Conservation (phyloP, 2,113 vertebrate genomes). For the Hystrix brachyura region DNA sequence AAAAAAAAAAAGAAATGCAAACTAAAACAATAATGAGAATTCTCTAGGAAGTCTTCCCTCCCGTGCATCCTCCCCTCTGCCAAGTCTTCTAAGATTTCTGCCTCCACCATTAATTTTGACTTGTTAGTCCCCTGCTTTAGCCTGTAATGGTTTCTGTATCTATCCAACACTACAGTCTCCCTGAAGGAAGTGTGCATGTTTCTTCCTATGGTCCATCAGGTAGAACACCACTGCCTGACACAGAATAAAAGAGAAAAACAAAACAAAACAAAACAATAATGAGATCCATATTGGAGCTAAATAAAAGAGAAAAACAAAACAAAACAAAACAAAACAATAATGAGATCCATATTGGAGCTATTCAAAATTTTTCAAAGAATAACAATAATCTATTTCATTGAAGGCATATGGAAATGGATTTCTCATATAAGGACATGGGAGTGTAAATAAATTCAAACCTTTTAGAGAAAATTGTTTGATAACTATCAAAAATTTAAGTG, state of each 20-base stretch:
- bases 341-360: slow-evolving; percentile 1
- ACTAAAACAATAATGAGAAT: too few species aligned
- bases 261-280: background rate
- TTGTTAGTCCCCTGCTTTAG: slow-evolving; percentile 17
- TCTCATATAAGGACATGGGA: background rate
- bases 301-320: background rate
- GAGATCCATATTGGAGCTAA: slow-evolving; percentile 9
- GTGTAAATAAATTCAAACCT: slow-evolving; percentile 21
- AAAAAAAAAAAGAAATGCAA: too few species aligned
- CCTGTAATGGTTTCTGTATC: background rate
- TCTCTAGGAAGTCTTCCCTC: background rate
- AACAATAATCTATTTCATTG: slow-evolving; percentile 8
- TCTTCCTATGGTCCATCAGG: background rate
- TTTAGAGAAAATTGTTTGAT: slow-evolving; percentile 28
- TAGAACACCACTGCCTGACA: background rate
- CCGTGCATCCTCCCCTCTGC: background rate
- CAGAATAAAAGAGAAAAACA: background rate
- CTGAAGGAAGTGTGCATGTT: background rate
- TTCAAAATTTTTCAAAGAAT: slow-evolving; percentile 27
- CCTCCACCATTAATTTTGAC: background rate
- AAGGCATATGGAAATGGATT: slow-evolving; percentile 38
- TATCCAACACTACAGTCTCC: background rate
- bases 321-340: background rate
- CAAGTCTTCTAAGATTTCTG: background rate
- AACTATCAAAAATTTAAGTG: background rate